Conservation (phyloP, 2,113 vertebrate genomes). For the Eubucco bourcierii region DNA sequence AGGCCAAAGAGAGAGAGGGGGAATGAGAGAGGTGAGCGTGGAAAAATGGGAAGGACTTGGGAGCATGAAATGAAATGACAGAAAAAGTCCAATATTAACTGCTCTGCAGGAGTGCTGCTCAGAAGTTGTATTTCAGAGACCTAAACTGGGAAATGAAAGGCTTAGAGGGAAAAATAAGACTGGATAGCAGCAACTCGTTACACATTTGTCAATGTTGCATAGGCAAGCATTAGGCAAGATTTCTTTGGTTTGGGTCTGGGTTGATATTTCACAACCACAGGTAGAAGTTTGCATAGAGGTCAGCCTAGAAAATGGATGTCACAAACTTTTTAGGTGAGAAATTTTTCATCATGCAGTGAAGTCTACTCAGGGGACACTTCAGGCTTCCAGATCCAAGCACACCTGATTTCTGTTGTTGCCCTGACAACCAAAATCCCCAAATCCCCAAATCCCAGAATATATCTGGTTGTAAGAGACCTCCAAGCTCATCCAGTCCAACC, state of each 20-base stretch:
- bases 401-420: not conserved
- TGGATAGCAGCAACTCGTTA: not conserved
- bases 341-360: not conserved
- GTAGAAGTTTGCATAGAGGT: not conserved
- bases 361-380: not conserved
- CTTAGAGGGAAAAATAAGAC: not conserved
- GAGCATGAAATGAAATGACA: constrained; percentile 12
- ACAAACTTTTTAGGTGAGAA: not conserved
- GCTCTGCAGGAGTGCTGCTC: not conserved
- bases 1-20: not conserved
- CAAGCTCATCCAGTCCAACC: no score
- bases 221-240: not conserved
- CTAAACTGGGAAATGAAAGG: not conserved
- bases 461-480: no score
- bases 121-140: not conserved
- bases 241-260: not conserved
- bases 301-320: not conserved
- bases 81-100: not conserved
- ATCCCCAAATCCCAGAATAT: no score
- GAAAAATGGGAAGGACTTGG: not conserved
- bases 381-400: fast-evolving
- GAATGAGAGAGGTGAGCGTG: not conserved
- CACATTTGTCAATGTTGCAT: not conserved
- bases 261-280: not conserved
- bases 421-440: not conserved